Conservation (phyloP, 2,113 vertebrate genomes). For the Montifringilla adamsi region DNA sequence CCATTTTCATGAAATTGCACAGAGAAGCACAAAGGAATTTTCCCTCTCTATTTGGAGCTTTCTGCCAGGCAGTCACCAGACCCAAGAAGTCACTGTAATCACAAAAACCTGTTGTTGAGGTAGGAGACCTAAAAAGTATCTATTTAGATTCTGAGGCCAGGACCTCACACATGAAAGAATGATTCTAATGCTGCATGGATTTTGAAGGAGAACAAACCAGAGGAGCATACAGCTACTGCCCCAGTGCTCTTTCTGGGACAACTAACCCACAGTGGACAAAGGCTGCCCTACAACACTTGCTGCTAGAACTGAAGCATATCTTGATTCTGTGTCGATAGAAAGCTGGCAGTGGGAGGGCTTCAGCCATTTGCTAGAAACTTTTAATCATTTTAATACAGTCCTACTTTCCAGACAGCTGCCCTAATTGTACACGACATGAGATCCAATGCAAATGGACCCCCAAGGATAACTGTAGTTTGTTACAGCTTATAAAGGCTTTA, state of each 20-base stretch:
- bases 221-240: not conserved
- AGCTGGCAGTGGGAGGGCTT: not conserved
- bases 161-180: not conserved
- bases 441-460: not conserved
- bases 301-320: not conserved
- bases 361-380: conserved; percentile 16
- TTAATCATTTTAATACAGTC: conserved; percentile 8
- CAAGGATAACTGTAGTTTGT: not conserved
- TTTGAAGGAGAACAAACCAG: not conserved
- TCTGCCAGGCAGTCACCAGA: not conserved
- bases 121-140: not conserved
- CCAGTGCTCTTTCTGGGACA: not conserved
- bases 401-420: not conserved
- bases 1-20: not conserved
- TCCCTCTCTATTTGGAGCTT: not conserved
- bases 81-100: not conserved
- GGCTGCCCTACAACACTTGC: not conserved
- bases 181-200: not conserved
- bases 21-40: not conserved
- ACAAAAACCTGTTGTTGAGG: not conserved
- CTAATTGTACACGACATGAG: not conserved
- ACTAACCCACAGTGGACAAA: not conserved
- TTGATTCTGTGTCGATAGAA: not conserved
- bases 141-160: not conserved
- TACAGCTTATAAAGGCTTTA: not conserved